These are phyloP conservation scores for Dissostichus mawsoni DNA, from an alignment of 2,113 vertebrate genomes.

Conservation along the genomic window DNA sequence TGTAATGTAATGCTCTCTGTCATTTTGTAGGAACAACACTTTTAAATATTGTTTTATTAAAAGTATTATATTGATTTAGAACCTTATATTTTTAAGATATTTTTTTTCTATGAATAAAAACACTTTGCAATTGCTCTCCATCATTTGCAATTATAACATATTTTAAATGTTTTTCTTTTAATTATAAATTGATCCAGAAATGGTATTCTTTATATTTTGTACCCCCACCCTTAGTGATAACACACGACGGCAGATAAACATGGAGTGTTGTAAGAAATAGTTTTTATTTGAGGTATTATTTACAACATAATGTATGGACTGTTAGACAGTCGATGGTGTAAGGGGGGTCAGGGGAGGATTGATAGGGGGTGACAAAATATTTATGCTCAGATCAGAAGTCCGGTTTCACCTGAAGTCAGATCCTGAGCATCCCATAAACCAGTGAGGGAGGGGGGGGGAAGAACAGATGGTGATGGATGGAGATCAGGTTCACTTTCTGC, in stretches of 20 bases:
- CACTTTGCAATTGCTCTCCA: no score
- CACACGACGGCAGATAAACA: constrained; percentile 1
- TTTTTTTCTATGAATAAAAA: no score
- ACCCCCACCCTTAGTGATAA: not conserved
- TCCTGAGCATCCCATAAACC: constrained; percentile 52
- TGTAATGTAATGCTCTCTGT: no score
- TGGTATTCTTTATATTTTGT: no score
- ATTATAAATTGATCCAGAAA: no score
- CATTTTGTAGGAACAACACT: no score
- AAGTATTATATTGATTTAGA: no score
- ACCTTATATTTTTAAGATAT: no score
- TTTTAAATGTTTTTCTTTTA: no score
- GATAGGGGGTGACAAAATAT: constrained; percentile 24
- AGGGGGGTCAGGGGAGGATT: constrained; percentile 38
- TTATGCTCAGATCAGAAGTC: constrained; percentile 41
- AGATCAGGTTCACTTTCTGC: constrained; percentile 60
- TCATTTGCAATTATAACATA: no score
- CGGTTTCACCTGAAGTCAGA: constrained; percentile 44
- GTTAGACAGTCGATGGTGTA: constrained; percentile 61
- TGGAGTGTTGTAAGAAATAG: constrained; percentile 71
- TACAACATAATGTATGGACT: constrained; percentile 72
- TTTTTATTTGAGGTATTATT: constrained; percentile 76
- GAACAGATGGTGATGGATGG: constrained; percentile 67
- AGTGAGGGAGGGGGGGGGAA: constrained; percentile 31
- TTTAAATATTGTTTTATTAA: no score